phyloP scores from a whole-genome alignment of 2,888 invertebrate species.

The Hyppa rectilinea region DNA sequence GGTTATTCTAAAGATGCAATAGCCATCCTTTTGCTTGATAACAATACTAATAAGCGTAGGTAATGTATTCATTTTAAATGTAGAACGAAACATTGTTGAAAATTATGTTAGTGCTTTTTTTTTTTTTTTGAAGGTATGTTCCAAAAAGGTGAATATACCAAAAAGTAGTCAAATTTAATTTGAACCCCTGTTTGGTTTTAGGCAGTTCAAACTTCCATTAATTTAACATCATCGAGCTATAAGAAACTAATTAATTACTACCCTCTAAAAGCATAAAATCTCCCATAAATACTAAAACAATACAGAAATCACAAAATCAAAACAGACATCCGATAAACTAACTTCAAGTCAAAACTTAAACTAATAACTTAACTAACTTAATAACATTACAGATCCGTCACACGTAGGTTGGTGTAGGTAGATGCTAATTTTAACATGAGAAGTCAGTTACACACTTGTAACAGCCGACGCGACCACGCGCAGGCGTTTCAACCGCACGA shows the following conservation, averaged over 20 bases:
- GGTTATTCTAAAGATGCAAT: too few relatives aligned
- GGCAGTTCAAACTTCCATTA: background rate
- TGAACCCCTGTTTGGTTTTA: background rate
- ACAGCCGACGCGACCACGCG: slow-evolving; percentile 16
- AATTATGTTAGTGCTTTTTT: background rate
- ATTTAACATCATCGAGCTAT: background rate
- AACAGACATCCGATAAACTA: slow-evolving; percentile 16
- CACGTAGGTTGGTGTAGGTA: slow-evolving; percentile 64
- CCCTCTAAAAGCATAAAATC: slow-evolving; percentile 7
- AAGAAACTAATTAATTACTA: background rate
- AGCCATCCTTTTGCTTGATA: too few relatives aligned
- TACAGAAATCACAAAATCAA: slow-evolving; percentile 29
- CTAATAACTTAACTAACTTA: slow-evolving; percentile 53
- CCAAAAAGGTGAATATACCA: too few relatives aligned
- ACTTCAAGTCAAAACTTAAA: slow-evolving; percentile 27
- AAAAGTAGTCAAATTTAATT: too few relatives aligned
- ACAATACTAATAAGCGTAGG: too few relatives aligned
- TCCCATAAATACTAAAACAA: background rate
- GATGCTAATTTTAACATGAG: slow-evolving; percentile 63
- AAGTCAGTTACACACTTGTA: slow-evolving; percentile 29
- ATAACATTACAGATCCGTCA: slow-evolving; percentile 43
- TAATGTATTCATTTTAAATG: background rate
- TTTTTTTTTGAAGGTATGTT: background rate
- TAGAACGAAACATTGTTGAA: background rate
- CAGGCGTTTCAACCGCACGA: background rate